Conservation (phyloP, 2,797 vertebrate species). For the Nothura maculosa region DNA sequence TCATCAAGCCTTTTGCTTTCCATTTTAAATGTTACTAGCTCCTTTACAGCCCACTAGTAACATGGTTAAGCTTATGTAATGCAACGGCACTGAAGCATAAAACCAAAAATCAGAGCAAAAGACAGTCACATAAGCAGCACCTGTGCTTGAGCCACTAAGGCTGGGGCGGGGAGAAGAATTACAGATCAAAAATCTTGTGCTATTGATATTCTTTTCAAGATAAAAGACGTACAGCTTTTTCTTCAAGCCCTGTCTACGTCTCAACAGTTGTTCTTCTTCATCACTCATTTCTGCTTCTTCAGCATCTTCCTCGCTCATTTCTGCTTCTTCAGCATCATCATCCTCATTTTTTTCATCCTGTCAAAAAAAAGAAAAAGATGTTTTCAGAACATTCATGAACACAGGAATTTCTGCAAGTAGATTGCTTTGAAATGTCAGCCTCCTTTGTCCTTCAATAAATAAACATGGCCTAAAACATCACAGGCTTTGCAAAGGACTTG, state of each 20-base stretch:
- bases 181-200: neutral
- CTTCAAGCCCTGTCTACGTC: constrained; percentile 72
- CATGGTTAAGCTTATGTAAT: neutral
- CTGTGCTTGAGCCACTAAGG: neutral
- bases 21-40: neutral
- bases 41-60: neutral
- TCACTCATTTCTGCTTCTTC: constrained; percentile 79
- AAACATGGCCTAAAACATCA: neutral
- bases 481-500: neutral
- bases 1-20: neutral
- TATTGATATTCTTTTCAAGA: neutral
- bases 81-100: neutral
- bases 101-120: neutral
- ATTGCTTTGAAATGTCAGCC: neutral
- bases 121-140: neutral
- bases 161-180: neutral
- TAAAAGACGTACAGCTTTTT: constrained; percentile 87
- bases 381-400: neutral
- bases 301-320: constrained; percentile 48
- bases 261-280: constrained; percentile 86
- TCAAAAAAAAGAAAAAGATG: neutral
- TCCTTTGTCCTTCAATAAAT: neutral
- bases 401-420: neutral
- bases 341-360: constrained; percentile 80
- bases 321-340: constrained; percentile 54